Evolutionary conservation across 2,797 vertebrate species (phyloP), one percentile per base, ranked within the genome.

Genomic region (Mormyrops boulengeri): DNA sequence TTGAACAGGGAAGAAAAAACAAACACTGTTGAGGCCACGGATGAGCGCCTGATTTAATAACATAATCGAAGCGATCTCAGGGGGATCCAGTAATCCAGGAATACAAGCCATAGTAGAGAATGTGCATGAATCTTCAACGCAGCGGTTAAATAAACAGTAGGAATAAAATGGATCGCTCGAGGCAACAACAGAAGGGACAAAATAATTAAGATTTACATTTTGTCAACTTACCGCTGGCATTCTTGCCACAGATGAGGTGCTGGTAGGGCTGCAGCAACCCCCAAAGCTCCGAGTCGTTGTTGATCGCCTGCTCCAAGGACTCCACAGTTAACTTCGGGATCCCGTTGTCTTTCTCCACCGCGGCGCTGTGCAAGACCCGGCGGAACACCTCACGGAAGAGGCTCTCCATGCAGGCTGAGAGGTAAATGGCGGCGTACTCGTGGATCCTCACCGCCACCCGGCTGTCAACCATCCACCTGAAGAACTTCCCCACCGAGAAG

Each of bases 401-500:
- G 66, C 93, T 95, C 94, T 97, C 96, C 95, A 96, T 92, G 93
- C 96, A 96, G 9, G 96, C 96, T 52, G 94, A 93, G 60, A 97
- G 95, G 94, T 96, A 96, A 47, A 97, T 96, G 91, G 96, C 96
- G 6, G 96, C 96, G 91, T 96, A 96, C 88, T 97, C 95, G 92
- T 97, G 96, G 91, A 97, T 93, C 92, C 96, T 92, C 88, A 95
- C 91, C 6, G 96, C 96, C 94, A 97, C 94, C 4, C 96, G 95
- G 52, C 95, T 96, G 38, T 97, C 96, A 91, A 95, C 96, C 96
- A 97, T 97, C 96, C 96, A 97, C 90, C 95, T 95, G 94, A 97
- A 97, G 94, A 97, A 96, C 94, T 95, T 95, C 19, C 96, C 96
- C 89, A 97, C 96, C 57, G 96, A 96, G 94, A 97, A 95, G 30